Evolutionary conservation across 92 coral and sea anemone species (phyloP).

Genomic region (Diadumene lineata): DNA sequence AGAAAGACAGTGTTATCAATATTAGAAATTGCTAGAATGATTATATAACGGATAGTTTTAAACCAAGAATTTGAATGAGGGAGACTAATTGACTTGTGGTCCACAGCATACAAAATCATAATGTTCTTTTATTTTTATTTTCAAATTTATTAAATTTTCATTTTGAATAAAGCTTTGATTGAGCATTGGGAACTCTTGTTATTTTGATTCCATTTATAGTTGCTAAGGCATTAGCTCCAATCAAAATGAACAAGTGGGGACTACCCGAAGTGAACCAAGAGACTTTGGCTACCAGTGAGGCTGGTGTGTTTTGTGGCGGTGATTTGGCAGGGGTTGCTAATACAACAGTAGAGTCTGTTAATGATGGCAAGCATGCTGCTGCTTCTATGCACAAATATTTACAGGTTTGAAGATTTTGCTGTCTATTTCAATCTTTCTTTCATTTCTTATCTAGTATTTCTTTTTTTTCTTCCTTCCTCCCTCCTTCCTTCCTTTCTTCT

Average conservation of each 20-base stretch:
- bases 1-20: too few relatives aligned
- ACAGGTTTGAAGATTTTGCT: constrained; percentile 66
- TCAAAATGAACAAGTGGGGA: constrained; percentile 95
- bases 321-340: constrained; percentile 96
- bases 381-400: constrained; percentile 84
- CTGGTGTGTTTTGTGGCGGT: constrained; percentile 95
- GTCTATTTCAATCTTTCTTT: neutral
- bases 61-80: too few relatives aligned
- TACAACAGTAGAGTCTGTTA: constrained; percentile 93
- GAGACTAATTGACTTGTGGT: too few relatives aligned
- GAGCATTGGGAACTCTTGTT: too few relatives aligned
- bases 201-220: neutral
- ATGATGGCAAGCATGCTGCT: constrained; percentile 98
- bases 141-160: neutral
- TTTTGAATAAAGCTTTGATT: too few relatives aligned
- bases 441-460: too few relatives aligned
- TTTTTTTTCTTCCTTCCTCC: too few relatives aligned
- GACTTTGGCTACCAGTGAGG: constrained; percentile 85
- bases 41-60: too few relatives aligned
- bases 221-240: constrained; percentile 74
- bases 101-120: too few relatives aligned
- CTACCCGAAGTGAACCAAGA: constrained; percentile 81
- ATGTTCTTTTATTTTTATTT: neutral
- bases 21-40: too few relatives aligned
- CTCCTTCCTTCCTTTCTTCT: too few relatives aligned